Percentiles rank a stretch among this genome's conserved stretches.
phyloP scores from a whole-genome alignment of 1,140 invertebrate genomes.

The Drosophila ficusphila region DNA sequence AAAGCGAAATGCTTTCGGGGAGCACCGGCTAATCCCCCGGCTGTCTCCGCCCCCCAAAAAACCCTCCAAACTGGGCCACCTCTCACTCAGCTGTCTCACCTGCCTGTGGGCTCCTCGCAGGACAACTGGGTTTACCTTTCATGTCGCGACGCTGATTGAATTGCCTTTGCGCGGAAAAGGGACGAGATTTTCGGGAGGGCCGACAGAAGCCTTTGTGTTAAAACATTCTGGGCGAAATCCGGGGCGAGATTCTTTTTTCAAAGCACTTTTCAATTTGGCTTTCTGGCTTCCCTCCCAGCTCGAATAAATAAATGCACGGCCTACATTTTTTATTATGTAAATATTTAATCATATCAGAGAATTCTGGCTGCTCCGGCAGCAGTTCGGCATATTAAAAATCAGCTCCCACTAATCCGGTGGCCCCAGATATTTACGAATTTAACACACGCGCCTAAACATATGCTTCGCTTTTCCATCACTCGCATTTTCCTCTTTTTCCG shows the following conservation, averaged over 20 bases:
- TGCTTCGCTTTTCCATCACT: constrained; percentile 22
- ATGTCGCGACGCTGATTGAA: constrained; percentile 74
- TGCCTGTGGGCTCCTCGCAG: constrained; percentile 46
- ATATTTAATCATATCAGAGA: constrained; percentile 81
- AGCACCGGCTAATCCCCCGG: not conserved
- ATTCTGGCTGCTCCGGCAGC: constrained; percentile 7
- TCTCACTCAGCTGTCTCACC: constrained; percentile 30
- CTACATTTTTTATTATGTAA: constrained; percentile 77
- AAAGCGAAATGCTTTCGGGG: constrained; percentile 32
- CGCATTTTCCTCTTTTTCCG: not conserved
- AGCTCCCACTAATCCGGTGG: constrained; percentile 26
- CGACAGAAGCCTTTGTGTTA: constrained; percentile 34
- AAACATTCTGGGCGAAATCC: constrained; percentile 6
- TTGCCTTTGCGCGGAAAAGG: constrained; percentile 46
- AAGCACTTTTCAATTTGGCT: constrained; percentile 59
- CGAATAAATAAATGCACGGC: constrained; percentile 67
- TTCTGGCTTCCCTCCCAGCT: constrained; percentile 4
- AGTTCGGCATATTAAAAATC: constrained; percentile 61
- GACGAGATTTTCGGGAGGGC: constrained; percentile 15
- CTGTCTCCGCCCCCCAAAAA: constrained; percentile 43
- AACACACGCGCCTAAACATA: constrained; percentile 64
- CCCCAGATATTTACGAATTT: constrained; percentile 66
- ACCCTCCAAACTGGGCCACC: constrained; percentile 30
- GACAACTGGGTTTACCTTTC: constrained; percentile 63
- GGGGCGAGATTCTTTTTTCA: constrained; percentile 21